Evolutionary conservation across 2,797 vertebrate species (phyloP).

Genomic region (Limnodromus scolopaceus): DNA sequence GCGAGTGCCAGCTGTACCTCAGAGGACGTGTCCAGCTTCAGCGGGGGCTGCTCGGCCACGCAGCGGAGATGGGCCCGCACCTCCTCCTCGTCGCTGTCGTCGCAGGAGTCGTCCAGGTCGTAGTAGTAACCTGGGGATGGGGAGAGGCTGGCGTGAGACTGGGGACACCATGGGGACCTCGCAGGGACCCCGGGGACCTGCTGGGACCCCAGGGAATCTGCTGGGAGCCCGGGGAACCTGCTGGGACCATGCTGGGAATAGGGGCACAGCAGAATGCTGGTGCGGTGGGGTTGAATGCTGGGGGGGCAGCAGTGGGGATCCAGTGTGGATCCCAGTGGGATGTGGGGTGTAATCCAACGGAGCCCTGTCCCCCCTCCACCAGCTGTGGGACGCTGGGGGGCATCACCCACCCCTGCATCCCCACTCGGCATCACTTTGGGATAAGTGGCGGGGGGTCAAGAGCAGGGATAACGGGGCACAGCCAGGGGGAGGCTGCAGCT

Average conservation of each 20-base stretch:
- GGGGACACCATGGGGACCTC: not conserved
- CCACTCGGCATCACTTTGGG: accelerated
- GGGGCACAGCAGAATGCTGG: not conserved
- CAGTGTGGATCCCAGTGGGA: accelerated
- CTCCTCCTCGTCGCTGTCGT: constrained; percentile 97
- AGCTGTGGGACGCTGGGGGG: not conserved
- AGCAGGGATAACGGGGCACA: accelerated
- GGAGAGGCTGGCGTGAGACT: not conserved
- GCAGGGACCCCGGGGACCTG: accelerated
- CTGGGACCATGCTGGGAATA: not conserved
- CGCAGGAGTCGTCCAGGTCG: constrained; percentile 96
- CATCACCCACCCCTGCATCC: accelerated
- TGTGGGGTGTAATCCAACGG: accelerated
- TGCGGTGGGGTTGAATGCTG: not conserved
- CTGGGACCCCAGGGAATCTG: not conserved
- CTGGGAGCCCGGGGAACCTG: not conserved
- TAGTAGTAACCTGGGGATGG: constrained; percentile 91
- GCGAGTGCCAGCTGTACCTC: constrained; percentile 79
- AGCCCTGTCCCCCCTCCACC: not conserved
- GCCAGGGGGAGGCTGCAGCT: accelerated
- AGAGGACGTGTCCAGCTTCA: constrained; percentile 93
- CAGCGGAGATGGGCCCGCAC: constrained; percentile 94
- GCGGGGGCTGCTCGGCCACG: constrained; percentile 92
- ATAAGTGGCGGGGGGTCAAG: accelerated
- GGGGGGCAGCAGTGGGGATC: accelerated